Evolutionary conservation across 1,140 invertebrate species (phyloP).

Genomic region (Drosophila takahashii): DNA sequence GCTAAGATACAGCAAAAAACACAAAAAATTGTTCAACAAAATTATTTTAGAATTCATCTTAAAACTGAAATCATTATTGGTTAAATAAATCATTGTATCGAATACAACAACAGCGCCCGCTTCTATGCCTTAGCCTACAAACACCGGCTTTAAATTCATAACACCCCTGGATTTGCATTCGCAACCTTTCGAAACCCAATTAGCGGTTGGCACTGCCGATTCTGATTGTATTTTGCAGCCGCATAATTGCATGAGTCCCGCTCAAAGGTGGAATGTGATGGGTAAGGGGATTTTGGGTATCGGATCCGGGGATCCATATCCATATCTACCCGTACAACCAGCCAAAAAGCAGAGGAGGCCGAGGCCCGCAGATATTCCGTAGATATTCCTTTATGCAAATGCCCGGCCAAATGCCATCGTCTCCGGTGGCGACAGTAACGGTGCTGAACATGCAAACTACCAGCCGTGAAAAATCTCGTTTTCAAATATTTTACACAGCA

Average conservation of each 20-base stretch:
- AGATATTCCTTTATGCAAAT: slow-evolving; percentile 76
- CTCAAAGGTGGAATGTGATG: neutral
- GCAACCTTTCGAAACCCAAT: slow-evolving; percentile 21
- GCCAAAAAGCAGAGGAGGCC: neutral
- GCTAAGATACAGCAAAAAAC: too few relatives aligned
- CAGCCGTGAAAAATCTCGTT: slow-evolving; percentile 81
- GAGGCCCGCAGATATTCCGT: neutral
- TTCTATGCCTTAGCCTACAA: too few relatives aligned
- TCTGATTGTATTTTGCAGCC: slow-evolving; percentile 38
- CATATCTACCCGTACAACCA: neutral
- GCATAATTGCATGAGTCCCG: slow-evolving; percentile 35
- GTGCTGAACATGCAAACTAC: slow-evolving; percentile 81
- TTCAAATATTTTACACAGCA: slow-evolving; percentile 82
- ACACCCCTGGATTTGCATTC: slow-evolving; percentile 7
- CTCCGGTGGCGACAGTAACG: slow-evolving; percentile 57
- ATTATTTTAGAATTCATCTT: too few relatives aligned
- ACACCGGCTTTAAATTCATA: neutral
- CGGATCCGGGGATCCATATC: neutral
- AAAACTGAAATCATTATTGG: too few relatives aligned
- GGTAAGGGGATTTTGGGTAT: neutral
- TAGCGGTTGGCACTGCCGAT: slow-evolving; percentile 11
- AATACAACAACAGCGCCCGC: neutral
- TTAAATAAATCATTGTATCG: too few relatives aligned
- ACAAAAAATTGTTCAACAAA: too few relatives aligned
- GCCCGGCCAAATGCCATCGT: slow-evolving; percentile 6